Conservation (phyloP, 1,140 invertebrate genomes). For the Cydia pomonella region DNA sequence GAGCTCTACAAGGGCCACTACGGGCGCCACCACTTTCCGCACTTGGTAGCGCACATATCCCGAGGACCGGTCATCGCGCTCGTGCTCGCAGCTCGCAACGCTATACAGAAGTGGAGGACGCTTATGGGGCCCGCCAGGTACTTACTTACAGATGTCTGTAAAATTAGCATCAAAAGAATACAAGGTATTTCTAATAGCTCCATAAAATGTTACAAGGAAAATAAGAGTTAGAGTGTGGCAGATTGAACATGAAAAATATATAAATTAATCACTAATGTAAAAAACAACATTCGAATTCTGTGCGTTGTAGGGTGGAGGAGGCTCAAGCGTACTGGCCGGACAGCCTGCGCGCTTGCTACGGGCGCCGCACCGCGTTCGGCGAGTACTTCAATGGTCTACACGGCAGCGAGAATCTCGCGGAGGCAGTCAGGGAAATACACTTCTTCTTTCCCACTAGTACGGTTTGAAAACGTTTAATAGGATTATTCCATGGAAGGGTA, state of each 20-base stretch:
- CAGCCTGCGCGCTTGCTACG: slow-evolving; percentile 87
- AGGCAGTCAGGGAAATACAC: slow-evolving; percentile 91
- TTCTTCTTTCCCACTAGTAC: slow-evolving; percentile 94
- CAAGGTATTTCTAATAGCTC: no score
- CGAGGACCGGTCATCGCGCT: slow-evolving; percentile 87
- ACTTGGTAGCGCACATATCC: slow-evolving; percentile 89
- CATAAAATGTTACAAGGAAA: no score
- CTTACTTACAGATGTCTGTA: background rate
- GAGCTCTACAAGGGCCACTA: slow-evolving; percentile 90
- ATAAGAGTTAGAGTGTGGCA: no score
- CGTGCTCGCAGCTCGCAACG: slow-evolving; percentile 84
- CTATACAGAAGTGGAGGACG: slow-evolving; percentile 86
- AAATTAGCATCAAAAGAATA: background rate
- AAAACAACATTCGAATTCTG: background rate
- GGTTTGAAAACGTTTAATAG: slow-evolving; percentile 11
- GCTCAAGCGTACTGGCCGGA: slow-evolving; percentile 87
- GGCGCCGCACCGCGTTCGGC: slow-evolving; percentile 81
- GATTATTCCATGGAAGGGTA: no score
- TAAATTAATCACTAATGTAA: no score
- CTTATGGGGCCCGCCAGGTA: slow-evolving; percentile 86
- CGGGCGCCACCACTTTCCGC: slow-evolving; percentile 86
- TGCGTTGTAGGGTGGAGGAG: slow-evolving; percentile 78
- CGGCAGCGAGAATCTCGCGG: slow-evolving; percentile 87
- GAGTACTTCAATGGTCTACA: slow-evolving; percentile 89
- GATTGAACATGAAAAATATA: no score